Percentiles rank a stretch among this genome's conserved stretches.
Conservation (phyloP, 64 coral and sea anemone genomes). For the Montipora efflorescens region DNA sequence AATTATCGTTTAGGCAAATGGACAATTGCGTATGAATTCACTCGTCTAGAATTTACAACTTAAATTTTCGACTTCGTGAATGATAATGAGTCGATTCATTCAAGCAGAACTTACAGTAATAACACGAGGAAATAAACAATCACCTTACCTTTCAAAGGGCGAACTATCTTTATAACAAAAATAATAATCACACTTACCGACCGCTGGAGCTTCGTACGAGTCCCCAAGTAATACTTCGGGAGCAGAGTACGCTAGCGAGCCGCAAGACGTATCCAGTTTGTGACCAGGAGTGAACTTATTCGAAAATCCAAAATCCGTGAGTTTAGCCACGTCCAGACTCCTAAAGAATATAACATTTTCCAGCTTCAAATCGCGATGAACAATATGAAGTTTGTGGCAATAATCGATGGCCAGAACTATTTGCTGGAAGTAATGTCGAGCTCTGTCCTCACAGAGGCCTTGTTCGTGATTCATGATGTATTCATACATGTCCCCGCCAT, state of each 20-base stretch:
- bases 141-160: neutral
- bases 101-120: neutral
- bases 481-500: constrained; percentile 99
- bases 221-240: constrained; percentile 97
- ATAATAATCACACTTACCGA: constrained; percentile 79
- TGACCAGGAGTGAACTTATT: constrained; percentile 96
- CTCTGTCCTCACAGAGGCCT: constrained; percentile 91
- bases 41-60: too few species aligned
- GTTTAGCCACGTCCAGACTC: constrained; percentile 95
- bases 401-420: constrained; percentile 99
- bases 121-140: constrained; percentile 9
- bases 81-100: neutral
- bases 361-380: constrained; percentile 98
- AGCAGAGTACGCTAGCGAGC: constrained; percentile 96
- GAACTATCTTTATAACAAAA: neutral
- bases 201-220: constrained; percentile 95
- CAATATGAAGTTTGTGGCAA: constrained; percentile 97
- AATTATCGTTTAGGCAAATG: neutral
- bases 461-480: constrained; percentile 99
- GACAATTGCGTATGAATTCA: too few species aligned
- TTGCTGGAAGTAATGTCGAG: constrained; percentile 94
- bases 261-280: constrained; percentile 96
- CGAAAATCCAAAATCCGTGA: constrained; percentile 98
- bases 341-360: constrained; percentile 99
- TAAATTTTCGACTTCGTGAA: neutral